Evolutionary conservation across 2,888 invertebrate genomes (phyloP), one percentile per base, ranked within the genome.

Genomic region (Calameuta filiformis): DNA sequence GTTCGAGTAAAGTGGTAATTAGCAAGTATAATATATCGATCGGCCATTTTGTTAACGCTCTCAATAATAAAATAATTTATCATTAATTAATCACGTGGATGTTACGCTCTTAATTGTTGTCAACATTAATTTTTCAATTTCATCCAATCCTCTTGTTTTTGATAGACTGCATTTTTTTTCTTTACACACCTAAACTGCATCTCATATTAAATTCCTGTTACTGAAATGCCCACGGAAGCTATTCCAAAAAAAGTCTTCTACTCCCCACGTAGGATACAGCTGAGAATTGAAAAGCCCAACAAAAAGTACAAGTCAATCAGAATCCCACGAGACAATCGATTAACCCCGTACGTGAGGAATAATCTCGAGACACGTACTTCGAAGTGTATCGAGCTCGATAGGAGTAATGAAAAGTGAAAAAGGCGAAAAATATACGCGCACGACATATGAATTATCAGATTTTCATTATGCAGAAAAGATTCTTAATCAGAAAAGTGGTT

Each of bases 21-120:
- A 83, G 85, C 86, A 85, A 86, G 86, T 86, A 84, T 85, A 81
- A 86, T 86, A 37, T 69, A 23, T 23, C 9, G 2, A 15, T 56
- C 56, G 56, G 56, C 56, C 56, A 56, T 56, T 56, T 56, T 56
- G 23, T 23, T 23, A 15, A 40, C 15, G 40, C 40, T 6, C 15
- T 23, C 40, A 23, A 15, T 56, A 56, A 56, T 15, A 56, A 56
- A 56, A 56, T 9, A 23, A 56, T 40, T 23, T 1, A 6, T 23
- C 9, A 56, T 9, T 23, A 23, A 56, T 56, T 56, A 2, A 56
- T 56, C 15, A 9, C 56, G 56, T 6, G 23, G 9, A 23, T 2
- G 6, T 9, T 23, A 56, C 1, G 15, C 23, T 2, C 9, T 9
- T 56, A 9, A 23, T 23, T 23, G 9, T 56, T 2, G 9, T 56